Evolutionary conservation across 2,113 vertebrate genomes (phyloP).

Genomic region (Urocitellus parryii): DNA sequence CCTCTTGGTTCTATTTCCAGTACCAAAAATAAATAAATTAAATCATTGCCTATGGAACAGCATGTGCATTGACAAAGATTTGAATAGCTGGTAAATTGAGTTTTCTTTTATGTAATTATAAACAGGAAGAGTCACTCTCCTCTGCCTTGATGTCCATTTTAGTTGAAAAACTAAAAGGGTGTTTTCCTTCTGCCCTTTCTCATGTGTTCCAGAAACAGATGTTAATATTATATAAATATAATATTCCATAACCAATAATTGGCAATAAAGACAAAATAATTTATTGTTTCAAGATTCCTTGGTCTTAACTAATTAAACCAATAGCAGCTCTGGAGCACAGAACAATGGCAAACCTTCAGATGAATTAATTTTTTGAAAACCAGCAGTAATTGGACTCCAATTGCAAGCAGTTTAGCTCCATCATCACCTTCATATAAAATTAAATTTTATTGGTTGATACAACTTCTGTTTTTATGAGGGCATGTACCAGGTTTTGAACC

Average conservation of each 20-base stretch:
- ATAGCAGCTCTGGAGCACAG: conserved; percentile 84
- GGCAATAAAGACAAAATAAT: conserved; percentile 90
- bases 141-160: conserved; percentile 45
- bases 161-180: conserved; percentile 17
- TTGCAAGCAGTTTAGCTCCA: conserved; percentile 90
- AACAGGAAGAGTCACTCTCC: too few relatives aligned
- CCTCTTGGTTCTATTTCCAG: too few relatives aligned
- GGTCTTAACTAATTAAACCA: conserved; percentile 90
- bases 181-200: conserved; percentile 80
- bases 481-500: conserved; percentile 91
- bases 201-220: conserved; percentile 84
- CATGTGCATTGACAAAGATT: not conserved
- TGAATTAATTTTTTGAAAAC: conserved; percentile 92
- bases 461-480: conserved; percentile 92
- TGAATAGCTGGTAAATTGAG: not conserved
- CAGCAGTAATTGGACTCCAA: conserved; percentile 92
- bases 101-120: not conserved
- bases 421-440: conserved; percentile 90
- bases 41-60: not conserved
- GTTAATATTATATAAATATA: conserved; percentile 89
- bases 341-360: conserved; percentile 91
- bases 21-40: not conserved
- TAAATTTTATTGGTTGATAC: conserved; percentile 92
- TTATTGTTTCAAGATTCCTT: conserved; percentile 89
- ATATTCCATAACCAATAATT: conserved; percentile 89